A percentile compares a stretch with the other conserved stretches of the same genome.
phyloP scores from a whole-genome alignment of 2,888 invertebrate genomes.

The Ophraella communa region DNA sequence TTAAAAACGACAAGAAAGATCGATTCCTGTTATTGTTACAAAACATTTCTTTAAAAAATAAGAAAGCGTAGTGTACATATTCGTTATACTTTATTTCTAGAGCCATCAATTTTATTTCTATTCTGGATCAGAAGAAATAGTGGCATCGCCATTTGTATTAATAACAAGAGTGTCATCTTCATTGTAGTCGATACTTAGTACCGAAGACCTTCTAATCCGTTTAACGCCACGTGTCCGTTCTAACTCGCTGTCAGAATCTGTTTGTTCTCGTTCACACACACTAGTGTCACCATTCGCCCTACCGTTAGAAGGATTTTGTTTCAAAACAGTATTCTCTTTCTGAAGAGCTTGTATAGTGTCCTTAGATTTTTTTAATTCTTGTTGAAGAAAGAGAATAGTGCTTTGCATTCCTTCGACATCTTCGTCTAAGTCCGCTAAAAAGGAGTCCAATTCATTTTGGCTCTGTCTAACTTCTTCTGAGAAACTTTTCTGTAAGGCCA shows the following conservation, averaged over 20 bases:
- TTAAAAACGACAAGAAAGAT: too few species aligned
- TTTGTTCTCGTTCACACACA: constrained; percentile 58
- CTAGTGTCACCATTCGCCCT: constrained; percentile 48
- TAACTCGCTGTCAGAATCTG: constrained; percentile 60
- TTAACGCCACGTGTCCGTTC: constrained; percentile 65
- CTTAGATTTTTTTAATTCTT: constrained; percentile 86
- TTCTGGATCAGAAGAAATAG: constrained; percentile 58
- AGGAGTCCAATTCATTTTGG: constrained; percentile 95
- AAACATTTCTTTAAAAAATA: neutral
- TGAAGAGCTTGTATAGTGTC: constrained; percentile 67
- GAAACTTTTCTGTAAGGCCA: constrained; percentile 93
- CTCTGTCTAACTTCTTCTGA: constrained; percentile 96
- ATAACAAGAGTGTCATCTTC: constrained; percentile 77
- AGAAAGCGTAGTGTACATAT: neutral
- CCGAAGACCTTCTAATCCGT: constrained; percentile 74
- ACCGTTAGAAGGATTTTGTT: constrained; percentile 45
- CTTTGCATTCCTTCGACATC: constrained; percentile 99
- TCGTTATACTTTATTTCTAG: neutral
- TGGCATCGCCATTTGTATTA: constrained; percentile 71
- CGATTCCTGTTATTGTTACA: too few species aligned
- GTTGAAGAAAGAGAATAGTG: constrained; percentile 92
- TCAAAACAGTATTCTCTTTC: constrained; percentile 62
- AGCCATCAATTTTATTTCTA: constrained; percentile 54
- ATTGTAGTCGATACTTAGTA: constrained; percentile 76
- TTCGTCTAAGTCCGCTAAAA: constrained; percentile 94